phyloP scores from a whole-genome alignment of 37 sponge, comb jelly and placozoan species.

The Diacarnus erythraeanus region DNA sequence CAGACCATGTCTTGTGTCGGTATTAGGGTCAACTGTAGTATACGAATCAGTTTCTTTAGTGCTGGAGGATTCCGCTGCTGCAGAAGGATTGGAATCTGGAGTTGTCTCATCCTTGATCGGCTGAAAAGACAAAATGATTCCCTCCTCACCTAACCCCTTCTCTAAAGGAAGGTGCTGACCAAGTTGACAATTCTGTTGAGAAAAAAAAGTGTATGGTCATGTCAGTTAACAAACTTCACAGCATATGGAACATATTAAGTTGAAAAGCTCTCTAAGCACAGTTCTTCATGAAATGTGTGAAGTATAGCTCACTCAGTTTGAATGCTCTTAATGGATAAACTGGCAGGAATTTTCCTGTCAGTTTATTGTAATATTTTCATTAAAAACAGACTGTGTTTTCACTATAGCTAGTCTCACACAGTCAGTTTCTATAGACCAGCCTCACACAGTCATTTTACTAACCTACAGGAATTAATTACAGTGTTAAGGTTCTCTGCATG shows the following conservation, averaged over 20 bases:
- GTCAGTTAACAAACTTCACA: neutral
- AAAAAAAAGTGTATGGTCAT: neutral
- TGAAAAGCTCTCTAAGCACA: too few species aligned
- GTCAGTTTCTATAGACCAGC: too few species aligned
- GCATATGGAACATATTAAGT: too few species aligned
- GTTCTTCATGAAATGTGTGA: neutral
- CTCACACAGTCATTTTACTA: too few species aligned
- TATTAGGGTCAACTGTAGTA: constrained; percentile 35
- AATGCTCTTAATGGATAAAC: too few species aligned
- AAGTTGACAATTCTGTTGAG: constrained; percentile 47
- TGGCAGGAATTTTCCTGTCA: too few species aligned
- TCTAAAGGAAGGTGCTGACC: constrained; percentile 60
- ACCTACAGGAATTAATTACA: too few species aligned
- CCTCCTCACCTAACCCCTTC: constrained; percentile 48
- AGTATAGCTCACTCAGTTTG: too few species aligned
- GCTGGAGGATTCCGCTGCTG: neutral
- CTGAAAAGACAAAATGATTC: constrained; percentile 5
- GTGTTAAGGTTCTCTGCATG: too few species aligned
- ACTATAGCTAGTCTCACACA: too few species aligned
- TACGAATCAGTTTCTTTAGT: neutral
- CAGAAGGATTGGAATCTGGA: neutral
- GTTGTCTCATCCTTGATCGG: neutral
- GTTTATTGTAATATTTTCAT: too few species aligned
- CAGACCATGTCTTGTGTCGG: constrained; percentile 48
- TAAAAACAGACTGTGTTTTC: too few species aligned